These are phyloP conservation scores for Drosophila heteroneura DNA, from an alignment of 2,888 invertebrate genomes.

Conservation along the genomic window DNA sequence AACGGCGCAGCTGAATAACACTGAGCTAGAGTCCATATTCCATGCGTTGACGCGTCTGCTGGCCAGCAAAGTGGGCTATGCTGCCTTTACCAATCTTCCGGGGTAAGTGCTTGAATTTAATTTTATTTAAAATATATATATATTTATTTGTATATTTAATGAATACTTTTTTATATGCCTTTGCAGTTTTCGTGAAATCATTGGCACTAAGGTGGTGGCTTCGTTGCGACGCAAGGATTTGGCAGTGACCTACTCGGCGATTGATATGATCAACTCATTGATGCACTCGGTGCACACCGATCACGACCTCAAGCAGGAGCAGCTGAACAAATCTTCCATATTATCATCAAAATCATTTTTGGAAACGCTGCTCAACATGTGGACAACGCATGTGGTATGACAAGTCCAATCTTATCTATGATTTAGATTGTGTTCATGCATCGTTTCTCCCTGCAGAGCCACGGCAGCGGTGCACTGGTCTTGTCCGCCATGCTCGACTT, in stretches of 20 bases:
- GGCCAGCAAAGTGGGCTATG: constrained; percentile 99
- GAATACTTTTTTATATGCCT: not conserved
- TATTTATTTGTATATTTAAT: not conserved
- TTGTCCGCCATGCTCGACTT: constrained; percentile 99
- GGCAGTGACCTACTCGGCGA: constrained; percentile 97
- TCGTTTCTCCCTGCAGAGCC: constrained; percentile 87
- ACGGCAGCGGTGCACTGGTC: constrained; percentile 97
- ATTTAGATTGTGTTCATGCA: not conserved
- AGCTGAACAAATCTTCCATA: constrained; percentile 98
- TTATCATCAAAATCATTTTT: constrained; percentile 96
- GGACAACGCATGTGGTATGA: constrained; percentile 96
- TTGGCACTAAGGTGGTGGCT: constrained; percentile 96
- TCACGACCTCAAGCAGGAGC: constrained; percentile 98
- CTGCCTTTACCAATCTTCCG: constrained; percentile 95
- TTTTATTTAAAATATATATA: not conserved
- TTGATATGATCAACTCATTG: constrained; percentile 98
- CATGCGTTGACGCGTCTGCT: constrained; percentile 96
- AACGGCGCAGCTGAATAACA: constrained; percentile 87
- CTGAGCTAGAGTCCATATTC: constrained; percentile 97
- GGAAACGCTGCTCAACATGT: constrained; percentile 97
- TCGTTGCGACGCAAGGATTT: constrained; percentile 94
- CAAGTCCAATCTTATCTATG: not conserved
- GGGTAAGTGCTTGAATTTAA: constrained; percentile 87
- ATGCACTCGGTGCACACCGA: constrained; percentile 99
- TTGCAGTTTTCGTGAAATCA: constrained; percentile 95